Base-by-base conservation (phyloP, 2,888 invertebrate genomes). In the Troides helena region DNA sequence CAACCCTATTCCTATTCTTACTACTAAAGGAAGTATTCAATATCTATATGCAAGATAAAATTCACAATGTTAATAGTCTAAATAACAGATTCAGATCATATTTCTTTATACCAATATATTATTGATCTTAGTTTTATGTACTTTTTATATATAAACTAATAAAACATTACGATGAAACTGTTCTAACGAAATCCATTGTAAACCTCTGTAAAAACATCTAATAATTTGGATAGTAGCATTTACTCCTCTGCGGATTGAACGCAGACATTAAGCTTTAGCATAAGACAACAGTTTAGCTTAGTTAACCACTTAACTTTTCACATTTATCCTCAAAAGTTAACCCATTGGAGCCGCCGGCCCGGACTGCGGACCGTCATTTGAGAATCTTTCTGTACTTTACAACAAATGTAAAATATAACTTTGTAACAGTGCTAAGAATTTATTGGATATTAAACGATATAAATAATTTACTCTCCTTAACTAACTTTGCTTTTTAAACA, bases 291-390 rank as follows among this genome's bases (percentile, higher is more conserved):
- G 80, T 83, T 84, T 81, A 78, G 82, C 81, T 84, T 86, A 85
- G 87, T 85, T 87, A 84, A 82, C 74, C 71, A 67, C 71, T 73
- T 65, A 78, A 89, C 82, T 89, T 89, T 87, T 78, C 84, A 80
- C 86, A 88, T 87, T 88, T 84, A 86, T 87, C 79, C 79, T 30
- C 46, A n/a, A 69, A 69, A 69, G 69, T 69, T 69, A 36, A 25
- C 18, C 69, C 66, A 65, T 71, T 60, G 23, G 50, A 65, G 65
- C 56, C 65, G 56, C 61, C 56, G 12, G 58, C n/a, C 23, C 60
- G 7, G 57, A 67, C 62, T 62, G 62, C 56, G 56, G 67, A 65
- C 61, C 65, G 65, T 69, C 69, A 65, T 69, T 65, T 65, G 10
- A 61, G 21, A 65, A 62, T 69, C 61, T 69, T 65, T 65, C 57